Evolutionary conservation across 2,113 vertebrate species (phyloP), one percentile per base, ranked within the genome.

Genomic region (Pyrgilauda ruficollis): DNA sequence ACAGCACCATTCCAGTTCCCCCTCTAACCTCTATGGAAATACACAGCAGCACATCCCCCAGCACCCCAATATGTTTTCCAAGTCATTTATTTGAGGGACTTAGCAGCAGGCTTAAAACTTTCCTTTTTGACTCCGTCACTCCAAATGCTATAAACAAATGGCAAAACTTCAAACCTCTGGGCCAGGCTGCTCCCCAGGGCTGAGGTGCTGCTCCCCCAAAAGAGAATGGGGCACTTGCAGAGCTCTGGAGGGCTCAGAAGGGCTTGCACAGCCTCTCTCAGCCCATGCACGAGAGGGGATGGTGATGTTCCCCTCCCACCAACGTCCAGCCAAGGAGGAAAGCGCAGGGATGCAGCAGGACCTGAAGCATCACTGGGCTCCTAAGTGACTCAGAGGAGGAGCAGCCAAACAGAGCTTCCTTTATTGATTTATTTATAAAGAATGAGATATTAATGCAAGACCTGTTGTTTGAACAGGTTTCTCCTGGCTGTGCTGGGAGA

Each of bases 401-500:
- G 62, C 77, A 58, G 72, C 30, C 70, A 22, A 35, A 67, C 61
- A 64, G 55, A 3, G 0, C n/a, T 87, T 35, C 31, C 78, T 90
- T 52, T 93, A 92, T 91, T 97, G 92, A 95, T 92, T 97, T 97
- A 97, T 97, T 97, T 96, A 96, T 92, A 61, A 72, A 81, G 83
- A 39, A 93, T 88, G 91, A 94, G 94, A 79, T 84, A 94, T 93
- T 93, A 89, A 97, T 96, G 91, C 94, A 58, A 93, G 93, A 90
- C 83, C 78, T 70, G 59, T 96, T 90, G 95, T 97, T 95, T 94
- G 96, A 97, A 95, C 84, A 73, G 82, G 73, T 88, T 90, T 87
- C 67, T 59, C 39, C 84, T 89, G 9, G 5, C 84, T 16, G 30
- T 81, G 66, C 59, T 3, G 19, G 22, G 78, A 81, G 72, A 89